These are phyloP conservation scores for Scaptomyza pallida DNA, from an alignment of 1,140 invertebrate species.

Conservation along the genomic window DNA sequence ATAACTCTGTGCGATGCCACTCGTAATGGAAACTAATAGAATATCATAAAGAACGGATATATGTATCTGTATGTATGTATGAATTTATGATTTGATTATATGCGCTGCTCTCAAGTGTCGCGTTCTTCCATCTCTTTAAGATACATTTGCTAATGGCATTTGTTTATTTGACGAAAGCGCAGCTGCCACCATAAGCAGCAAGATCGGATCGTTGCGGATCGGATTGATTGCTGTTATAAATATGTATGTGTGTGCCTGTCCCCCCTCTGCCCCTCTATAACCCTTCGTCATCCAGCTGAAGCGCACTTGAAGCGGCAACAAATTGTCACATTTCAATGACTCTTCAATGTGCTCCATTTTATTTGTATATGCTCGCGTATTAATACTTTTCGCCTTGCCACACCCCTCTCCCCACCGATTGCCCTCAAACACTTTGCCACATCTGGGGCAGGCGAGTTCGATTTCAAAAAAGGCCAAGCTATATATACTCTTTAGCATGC, in stretches of 20 bases:
- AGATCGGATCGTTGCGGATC: conserved; percentile 38
- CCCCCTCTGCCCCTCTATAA: background rate
- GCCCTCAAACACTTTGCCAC: conserved; percentile 6
- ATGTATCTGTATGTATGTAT: conserved; percentile 32
- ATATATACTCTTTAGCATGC: background rate
- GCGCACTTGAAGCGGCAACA: conserved; percentile 64
- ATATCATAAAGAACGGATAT: conserved; percentile 35
- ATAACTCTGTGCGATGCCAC: conserved; percentile 38
- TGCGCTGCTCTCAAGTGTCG: conserved; percentile 41
- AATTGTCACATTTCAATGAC: conserved; percentile 79
- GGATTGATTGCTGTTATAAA: conserved; percentile 72
- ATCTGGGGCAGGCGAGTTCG: conserved; percentile 51
- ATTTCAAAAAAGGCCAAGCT: conserved; percentile 32
- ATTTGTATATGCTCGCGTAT: conserved; percentile 36
- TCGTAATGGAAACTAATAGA: conserved; percentile 78
- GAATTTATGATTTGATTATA: conserved; percentile 80
- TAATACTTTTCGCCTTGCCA: conserved; percentile 51
- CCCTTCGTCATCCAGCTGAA: conserved; percentile 28
- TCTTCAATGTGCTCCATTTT: conserved; percentile 67
- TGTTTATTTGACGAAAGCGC: conserved; percentile 77
- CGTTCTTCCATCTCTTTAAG: conserved; percentile 42
- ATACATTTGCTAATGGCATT: conserved; percentile 78
- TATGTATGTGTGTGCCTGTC: conserved; percentile 1
- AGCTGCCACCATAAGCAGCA: conserved; percentile 58
- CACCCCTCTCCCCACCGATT: background rate